Base-by-base conservation (phyloP, 2,113 vertebrate species). In the Cottus gobio region DNA sequence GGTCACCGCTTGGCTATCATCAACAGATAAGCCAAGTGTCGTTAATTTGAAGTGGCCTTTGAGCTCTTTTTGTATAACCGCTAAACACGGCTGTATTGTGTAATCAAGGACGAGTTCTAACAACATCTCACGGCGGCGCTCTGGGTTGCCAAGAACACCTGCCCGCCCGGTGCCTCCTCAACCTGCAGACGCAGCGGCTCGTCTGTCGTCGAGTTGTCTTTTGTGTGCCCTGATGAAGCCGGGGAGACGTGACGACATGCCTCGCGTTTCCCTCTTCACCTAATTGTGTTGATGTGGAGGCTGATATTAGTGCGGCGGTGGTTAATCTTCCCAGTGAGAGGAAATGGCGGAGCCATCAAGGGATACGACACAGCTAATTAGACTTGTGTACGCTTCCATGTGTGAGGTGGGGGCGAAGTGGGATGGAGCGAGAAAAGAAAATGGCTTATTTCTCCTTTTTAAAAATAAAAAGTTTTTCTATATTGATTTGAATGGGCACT, bases 281-380 rank as follows among this genome's bases (percentile, higher is more conserved):
- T 91, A 82, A 91, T 91, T 92, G 84, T 87, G 89, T 88, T 82
- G 78, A 88, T 85, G 79, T 24, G 22, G 71, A 82, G 64, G 66
- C 77, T 71, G 87, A 82, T 89, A 75, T 84, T 65, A 54, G 80
- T 58, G 83, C 77, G 73, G 57, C 71, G 76, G 79, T 79, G 76
- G 75, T 90, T 89, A 80, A 87, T 87, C 86, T 78, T 81, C 77
- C 83, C 71, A 24, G 84, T 16, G 78, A 81, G 85, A 73, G 83
- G 89, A 90, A 90, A 87, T 85, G 74, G 80, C 52, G 18, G 61
- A 78, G 71, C 83, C 88, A 79, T 86, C 87, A 64, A 82, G 88
- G 90, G 85, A 89, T 83, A 79, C 39, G 22, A 67, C 79, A 60
- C 74, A 34, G 85, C 76, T 89, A 90, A 92, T 93, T 87, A 90